Conservation (phyloP, 2,797 vertebrate genomes). For the Sebastes vulpes region DNA sequence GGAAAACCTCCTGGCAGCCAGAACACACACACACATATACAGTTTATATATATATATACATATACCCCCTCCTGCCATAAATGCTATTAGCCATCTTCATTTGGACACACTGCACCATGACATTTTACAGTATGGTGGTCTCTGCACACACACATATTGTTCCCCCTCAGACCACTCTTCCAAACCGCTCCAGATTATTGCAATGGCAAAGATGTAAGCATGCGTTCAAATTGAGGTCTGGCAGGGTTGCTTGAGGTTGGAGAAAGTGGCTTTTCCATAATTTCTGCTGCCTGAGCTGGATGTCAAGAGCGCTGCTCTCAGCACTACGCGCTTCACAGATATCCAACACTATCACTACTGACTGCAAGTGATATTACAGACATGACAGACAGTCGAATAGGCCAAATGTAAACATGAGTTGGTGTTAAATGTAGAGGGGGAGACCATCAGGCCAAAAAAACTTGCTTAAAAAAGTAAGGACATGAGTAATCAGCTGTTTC, state of each 20-base stretch:
- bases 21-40: conserved; percentile 29
- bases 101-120: conserved; percentile 52
- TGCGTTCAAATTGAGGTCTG: conserved; percentile 79
- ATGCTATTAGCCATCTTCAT: conserved; percentile 53
- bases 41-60: neutral
- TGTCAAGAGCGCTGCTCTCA: conserved; percentile 45
- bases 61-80: conserved; percentile 10
- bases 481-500: conserved; percentile 14
- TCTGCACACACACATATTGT: conserved; percentile 52
- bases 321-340: conserved; percentile 24
- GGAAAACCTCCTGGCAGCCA: conserved; percentile 54
- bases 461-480: neutral
- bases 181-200: conserved; percentile 75
- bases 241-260: conserved; percentile 63
- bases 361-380: conserved; percentile 27
- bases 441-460: neutral
- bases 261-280: conserved; percentile 64
- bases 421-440: neutral
- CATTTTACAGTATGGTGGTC: conserved; percentile 61
- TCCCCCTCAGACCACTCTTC: conserved; percentile 56
- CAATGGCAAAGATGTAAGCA: conserved; percentile 69
- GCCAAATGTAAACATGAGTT: conserved; percentile 8
- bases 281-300: conserved; percentile 58
- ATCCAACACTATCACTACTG: conserved; percentile 19
- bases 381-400: conserved; percentile 1